Conservation (phyloP, 2,113 vertebrate species). For the Coryphaenoides rupestris region DNA sequence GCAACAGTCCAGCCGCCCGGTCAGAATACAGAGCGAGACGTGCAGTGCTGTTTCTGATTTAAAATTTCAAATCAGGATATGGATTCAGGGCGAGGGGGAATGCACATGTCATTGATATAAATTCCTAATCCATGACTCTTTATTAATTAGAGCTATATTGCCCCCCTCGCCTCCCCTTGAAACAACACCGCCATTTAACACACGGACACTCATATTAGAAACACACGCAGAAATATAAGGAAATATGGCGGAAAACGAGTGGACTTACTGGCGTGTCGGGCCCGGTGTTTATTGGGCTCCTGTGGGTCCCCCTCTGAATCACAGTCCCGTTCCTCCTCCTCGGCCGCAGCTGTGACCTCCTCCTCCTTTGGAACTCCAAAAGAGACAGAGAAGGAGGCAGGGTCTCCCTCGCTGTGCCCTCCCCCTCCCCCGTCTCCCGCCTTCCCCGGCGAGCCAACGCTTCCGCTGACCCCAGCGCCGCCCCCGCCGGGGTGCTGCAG, state of each 20-base stretch:
- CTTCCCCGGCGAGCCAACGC: slow-evolving; percentile 71
- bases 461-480: slow-evolving; percentile 68
- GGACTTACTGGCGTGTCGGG: slow-evolving; percentile 92
- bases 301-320: slow-evolving; percentile 78
- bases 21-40: slow-evolving; percentile 16
- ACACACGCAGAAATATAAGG: no score
- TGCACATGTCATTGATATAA: slow-evolving; percentile 36
- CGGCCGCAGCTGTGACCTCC: slow-evolving; percentile 10
- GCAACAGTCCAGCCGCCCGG: background rate
- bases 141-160: background rate
- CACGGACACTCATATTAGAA: slow-evolving; percentile 9
- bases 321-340: slow-evolving; percentile 73
- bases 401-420: slow-evolving; percentile 77
- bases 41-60: slow-evolving; percentile 52
- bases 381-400: slow-evolving; percentile 84
- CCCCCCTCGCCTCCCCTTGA: background rate
- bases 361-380: slow-evolving; percentile 83
- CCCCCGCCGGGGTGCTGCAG: slow-evolving; percentile 66
- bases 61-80: background rate
- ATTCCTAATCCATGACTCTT: background rate
- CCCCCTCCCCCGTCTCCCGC: slow-evolving; percentile 78
- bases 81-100: slow-evolving; percentile 35
- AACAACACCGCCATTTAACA: background rate
- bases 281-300: slow-evolving; percentile 90
- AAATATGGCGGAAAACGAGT: background rate